Base-by-base conservation (phyloP, 2,113 vertebrate species). In the Salvator merianae region DNA sequence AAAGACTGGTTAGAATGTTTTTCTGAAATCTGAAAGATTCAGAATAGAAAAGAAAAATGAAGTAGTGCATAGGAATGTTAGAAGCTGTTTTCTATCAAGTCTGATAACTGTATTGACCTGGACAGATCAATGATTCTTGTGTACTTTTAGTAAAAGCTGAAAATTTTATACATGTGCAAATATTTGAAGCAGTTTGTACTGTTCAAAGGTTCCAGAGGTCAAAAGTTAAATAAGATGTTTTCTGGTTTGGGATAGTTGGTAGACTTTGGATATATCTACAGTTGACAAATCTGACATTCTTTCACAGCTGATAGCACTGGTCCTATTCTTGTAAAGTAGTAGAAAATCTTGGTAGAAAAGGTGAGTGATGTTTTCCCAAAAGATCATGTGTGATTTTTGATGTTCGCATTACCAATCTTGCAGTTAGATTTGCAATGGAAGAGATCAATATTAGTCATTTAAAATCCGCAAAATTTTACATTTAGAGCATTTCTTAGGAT, bases 181-280 rank as follows among this genome's bases (percentile, higher is more conserved):
- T 47, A 82, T 75, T 83, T 83, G 55, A 74, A 66, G 13, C 22
- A 32, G 8, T 74, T 82, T 83, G 72, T 32, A 75, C 20, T 82
- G 24, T 65, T 55, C 22, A 22, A 40, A 55, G 28, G 36, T 59
- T 63, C 38, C 38, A 43, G 38, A 34, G 53, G 43, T 40, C 69
- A 74, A 63, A 63, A 59, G 22, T 59, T 32, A 47, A 30, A 26
- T 65, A 65, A 83, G 13, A 26, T 47, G 3, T 3, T 20, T 2
- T n/a, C 24, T 24, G 34, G 13, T 18, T 40, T n/a, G 34, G 40
- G 16, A 16, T 43, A 50, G 34, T 43, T 24, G n/a, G 5, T 75
- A 76, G 38, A 53, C 12, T 66, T 30, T 66, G 40, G 13, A 66
- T 63, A 18, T 26, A 74, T 24, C 30, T 18, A n/a, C 55, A 32